These are phyloP conservation scores for Malurus splendens DNA, from an alignment of 2,797 vertebrate species.

Conservation along the genomic window DNA sequence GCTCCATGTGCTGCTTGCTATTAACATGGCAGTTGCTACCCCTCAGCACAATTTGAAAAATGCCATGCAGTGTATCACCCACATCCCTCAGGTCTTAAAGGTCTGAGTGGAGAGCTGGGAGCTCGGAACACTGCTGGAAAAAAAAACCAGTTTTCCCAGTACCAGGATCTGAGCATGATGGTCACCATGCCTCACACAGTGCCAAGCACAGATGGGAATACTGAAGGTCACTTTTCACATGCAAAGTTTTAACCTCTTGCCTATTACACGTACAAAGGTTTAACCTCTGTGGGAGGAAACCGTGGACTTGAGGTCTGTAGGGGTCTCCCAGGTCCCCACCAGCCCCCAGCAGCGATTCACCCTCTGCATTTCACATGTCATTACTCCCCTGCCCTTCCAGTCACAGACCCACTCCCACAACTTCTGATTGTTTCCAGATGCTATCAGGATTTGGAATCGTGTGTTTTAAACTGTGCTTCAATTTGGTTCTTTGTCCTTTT, in stretches of 20 bases:
- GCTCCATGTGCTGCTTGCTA: background rate
- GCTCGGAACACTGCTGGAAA: background rate
- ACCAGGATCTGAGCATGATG: accelerated
- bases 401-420: background rate
- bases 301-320: background rate
- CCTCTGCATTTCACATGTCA: background rate
- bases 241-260: background rate
- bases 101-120: background rate
- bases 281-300: background rate
- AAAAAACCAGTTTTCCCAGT: background rate
- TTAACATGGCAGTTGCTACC: background rate
- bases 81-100: background rate
- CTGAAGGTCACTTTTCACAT: accelerated
- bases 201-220: background rate
- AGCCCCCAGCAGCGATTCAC: accelerated
- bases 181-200: accelerated
- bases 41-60: background rate
- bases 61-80: background rate
- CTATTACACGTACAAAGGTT: background rate
- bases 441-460: background rate
- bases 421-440: background rate
- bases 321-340: background rate
- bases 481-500: background rate
- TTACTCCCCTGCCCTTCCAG: background rate
- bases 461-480: background rate